These are phyloP conservation scores for Leistus spinibarbis DNA, from an alignment of 2,888 invertebrate genomes.

Conservation along the genomic window DNA sequence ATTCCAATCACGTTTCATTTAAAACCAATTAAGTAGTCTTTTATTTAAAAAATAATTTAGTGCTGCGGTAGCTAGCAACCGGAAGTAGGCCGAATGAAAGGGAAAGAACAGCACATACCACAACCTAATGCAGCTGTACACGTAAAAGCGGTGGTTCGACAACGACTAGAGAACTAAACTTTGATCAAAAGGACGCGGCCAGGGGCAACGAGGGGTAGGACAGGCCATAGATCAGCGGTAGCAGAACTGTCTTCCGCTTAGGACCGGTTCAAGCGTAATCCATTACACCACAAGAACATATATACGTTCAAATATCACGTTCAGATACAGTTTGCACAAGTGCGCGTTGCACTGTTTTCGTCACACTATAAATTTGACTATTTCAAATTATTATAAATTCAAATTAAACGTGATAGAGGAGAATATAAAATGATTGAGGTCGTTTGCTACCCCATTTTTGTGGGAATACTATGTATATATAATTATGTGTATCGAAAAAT, in stretches of 20 bases:
- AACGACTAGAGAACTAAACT: background rate
- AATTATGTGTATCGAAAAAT: background rate
- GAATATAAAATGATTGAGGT: too few species aligned
- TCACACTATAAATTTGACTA: background rate
- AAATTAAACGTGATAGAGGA: too few species aligned
- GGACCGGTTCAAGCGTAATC: slow-evolving; percentile 23
- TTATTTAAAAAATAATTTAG: background rate
- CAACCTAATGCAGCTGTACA: slow-evolving; percentile 11
- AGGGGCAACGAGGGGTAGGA: slow-evolving; percentile 11
- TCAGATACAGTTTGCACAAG: slow-evolving; percentile 4
- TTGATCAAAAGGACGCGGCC: background rate
- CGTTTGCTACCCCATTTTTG: background rate
- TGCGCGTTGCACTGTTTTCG: background rate
- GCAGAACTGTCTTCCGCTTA: slow-evolving; percentile 37
- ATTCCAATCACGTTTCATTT: background rate
- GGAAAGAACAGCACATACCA: slow-evolving; percentile 16
- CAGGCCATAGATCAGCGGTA: slow-evolving; percentile 37
- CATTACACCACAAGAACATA: slow-evolving; percentile 36
- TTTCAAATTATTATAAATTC: too few species aligned
- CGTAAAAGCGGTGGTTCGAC: background rate
- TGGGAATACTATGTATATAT: background rate
- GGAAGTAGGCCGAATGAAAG: slow-evolving; percentile 36
- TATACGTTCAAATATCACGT: slow-evolving; percentile 21
- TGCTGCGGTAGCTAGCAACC: background rate
- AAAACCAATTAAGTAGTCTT: background rate